Percentiles rank a stretch among this genome's conserved stretches.
Evolutionary conservation across 2,113 vertebrate genomes (phyloP).

Genomic region (Pterocles orientalis): DNA sequence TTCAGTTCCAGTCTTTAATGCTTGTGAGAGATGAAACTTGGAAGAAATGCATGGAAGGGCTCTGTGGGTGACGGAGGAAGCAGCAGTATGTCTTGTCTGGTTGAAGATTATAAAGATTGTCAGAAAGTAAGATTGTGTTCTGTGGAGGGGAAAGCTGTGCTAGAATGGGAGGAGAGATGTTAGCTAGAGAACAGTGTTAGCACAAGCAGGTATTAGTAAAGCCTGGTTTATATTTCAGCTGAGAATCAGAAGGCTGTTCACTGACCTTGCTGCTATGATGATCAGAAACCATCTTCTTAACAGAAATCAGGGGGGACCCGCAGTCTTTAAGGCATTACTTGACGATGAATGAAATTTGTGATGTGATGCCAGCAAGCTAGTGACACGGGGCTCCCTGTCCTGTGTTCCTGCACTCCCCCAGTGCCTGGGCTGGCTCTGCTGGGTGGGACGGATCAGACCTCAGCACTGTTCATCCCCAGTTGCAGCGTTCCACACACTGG

Average conservation of each 20-base stretch:
- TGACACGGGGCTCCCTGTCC: neutral
- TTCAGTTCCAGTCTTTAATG: neutral
- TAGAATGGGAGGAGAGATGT: fast-evolving
- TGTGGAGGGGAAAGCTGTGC: neutral
- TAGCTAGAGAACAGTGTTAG: neutral
- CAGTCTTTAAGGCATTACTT: neutral
- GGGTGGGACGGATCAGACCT: neutral
- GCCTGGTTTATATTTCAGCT: neutral
- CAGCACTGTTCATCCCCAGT: neutral
- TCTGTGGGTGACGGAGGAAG: neutral
- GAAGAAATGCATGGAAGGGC: neutral
- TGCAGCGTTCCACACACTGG: fast-evolving
- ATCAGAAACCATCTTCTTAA: neutral
- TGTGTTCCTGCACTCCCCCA: neutral
- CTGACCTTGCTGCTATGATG: neutral
- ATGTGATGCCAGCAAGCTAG: neutral
- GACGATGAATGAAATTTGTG: no score
- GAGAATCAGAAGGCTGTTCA: neutral
- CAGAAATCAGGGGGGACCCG: neutral
- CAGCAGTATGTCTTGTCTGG: neutral
- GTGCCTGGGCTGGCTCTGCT: neutral
- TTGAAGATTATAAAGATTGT: neutral
- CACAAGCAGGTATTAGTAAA: neutral
- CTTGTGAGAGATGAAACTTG: neutral
- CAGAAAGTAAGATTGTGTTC: neutral